Base-by-base conservation (phyloP, 2,113 vertebrate species). In the Percopsis transmontana region DNA sequence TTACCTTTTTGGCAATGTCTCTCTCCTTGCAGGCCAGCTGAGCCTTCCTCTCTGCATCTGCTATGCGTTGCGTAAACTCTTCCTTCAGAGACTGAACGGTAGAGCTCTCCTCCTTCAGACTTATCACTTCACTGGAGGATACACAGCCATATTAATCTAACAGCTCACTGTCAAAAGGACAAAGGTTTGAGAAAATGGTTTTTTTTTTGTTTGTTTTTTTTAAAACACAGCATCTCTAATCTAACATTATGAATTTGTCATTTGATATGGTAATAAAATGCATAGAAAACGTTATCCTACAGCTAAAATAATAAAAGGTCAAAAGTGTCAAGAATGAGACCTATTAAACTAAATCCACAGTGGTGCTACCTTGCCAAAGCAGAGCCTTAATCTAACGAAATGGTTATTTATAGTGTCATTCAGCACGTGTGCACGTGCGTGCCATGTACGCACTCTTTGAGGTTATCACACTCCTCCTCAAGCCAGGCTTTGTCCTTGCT, bases 1-100 rank as follows among this genome's bases (percentile, higher is more conserved):
- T 88, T 92, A 98, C 97, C 96, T 99, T 99, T 88, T 96, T 97
- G 77, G 95, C 92, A 21, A 95, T 91, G 88, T 99, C 97, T 78
- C 97, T 93, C 70, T 99, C 97, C 85, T 99, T 99, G 88, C 96
- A 99, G 70, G 97, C 96, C 21, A 97, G 69, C 38, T 99, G 97
- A 66, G 94, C 96, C 81, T 97, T 99, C 85, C 94, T 96, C 81
- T 99, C 97, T 33, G 96, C 88, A 76, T 99, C 97, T 1, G 96
- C 97, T 66, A 99, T 98, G 67, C 97, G 94, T 81, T 97, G 95
- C 21, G 97, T 96, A 88, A 98, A 99, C 79, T 99, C 97, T 23
- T 97, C 96, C 84, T 96, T 95, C 23, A 99, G 92, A 77, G 95
- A 95, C 66, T 95, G 94, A 84, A 98, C 93, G 42, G 91, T 94